Percentiles rank a stretch among this genome's conserved stretches.
Conservation (phyloP, 2,888 invertebrate species). For the Aleiodes alternator region DNA sequence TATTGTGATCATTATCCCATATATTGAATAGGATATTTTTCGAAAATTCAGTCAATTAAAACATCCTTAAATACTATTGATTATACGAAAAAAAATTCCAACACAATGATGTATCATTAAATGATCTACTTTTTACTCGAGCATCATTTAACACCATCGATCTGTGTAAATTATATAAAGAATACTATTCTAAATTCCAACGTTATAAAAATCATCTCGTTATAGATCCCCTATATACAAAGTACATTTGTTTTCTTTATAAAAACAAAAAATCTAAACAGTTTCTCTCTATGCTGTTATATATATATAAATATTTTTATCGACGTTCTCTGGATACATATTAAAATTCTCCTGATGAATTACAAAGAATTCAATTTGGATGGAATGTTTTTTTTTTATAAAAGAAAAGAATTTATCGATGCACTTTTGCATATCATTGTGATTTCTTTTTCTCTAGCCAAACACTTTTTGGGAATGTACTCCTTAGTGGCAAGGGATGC, state of each 20-base stretch:
- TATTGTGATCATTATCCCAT: too few species aligned
- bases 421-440: slow-evolving; percentile 17
- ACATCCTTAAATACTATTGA: too few species aligned
- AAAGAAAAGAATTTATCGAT: slow-evolving; percentile 37
- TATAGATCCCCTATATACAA: not conserved
- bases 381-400: slow-evolving; percentile 66
- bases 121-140: too few species aligned
- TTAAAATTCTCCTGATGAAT: not conserved
- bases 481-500: slow-evolving; percentile 55
- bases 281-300: slow-evolving; percentile 7
- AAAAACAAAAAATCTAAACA: not conserved
- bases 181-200: slow-evolving; percentile 26
- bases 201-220: slow-evolving; percentile 35
- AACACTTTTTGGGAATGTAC: slow-evolving; percentile 54
- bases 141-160: slow-evolving; percentile 4
- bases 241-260: not conserved
- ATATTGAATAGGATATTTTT: too few species aligned
- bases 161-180: not conserved
- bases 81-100: too few species aligned
- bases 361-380: slow-evolving; percentile 58
- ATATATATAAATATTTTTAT: slow-evolving; percentile 1
- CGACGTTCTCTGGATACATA: not conserved
- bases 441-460: slow-evolving; percentile 37
- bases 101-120: too few species aligned
- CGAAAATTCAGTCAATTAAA: too few species aligned